These are phyloP conservation scores for Cynodonichthys magdalenae DNA, from an alignment of 2,797 vertebrate genomes.

Conservation along the genomic window DNA sequence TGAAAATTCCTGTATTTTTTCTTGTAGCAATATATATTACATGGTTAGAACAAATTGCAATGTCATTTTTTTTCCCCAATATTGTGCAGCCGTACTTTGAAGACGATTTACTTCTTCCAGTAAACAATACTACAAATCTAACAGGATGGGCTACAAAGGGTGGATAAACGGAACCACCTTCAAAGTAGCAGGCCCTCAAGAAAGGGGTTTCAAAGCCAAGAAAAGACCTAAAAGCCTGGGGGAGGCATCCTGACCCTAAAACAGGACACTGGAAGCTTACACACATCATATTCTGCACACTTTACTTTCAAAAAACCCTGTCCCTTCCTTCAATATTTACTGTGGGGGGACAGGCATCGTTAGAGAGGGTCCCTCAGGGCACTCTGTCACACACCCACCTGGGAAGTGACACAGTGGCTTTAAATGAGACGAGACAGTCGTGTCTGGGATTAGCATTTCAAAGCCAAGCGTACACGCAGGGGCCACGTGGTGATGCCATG, in stretches of 20 bases:
- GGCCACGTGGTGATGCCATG: conserved; percentile 54
- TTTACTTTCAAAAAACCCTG: conserved; percentile 68
- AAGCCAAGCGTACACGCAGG: conserved; percentile 67
- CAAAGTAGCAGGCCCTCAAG: conserved; percentile 19
- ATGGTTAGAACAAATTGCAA: too few relatives aligned
- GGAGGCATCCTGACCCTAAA: conserved; percentile 53
- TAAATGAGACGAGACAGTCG: conserved; percentile 81
- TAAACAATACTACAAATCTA: too few relatives aligned
- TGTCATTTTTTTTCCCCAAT: too few relatives aligned
- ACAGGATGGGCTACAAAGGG: background rate
- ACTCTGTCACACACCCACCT: conserved; percentile 77
- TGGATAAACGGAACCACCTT: conserved; percentile 16
- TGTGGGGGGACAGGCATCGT: conserved; percentile 64
- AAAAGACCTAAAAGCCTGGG: conserved; percentile 34
- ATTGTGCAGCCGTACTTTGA: too few relatives aligned
- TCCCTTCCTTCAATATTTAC: conserved; percentile 75
- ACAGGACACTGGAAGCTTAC: conserved; percentile 72
- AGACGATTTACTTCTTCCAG: too few relatives aligned
- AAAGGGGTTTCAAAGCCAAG: conserved; percentile 49
- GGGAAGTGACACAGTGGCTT: conserved; percentile 79
- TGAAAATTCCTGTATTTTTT: too few relatives aligned
- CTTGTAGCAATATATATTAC: too few relatives aligned
- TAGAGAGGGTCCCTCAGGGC: conserved; percentile 72
- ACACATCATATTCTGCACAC: conserved; percentile 56
- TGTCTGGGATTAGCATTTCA: conserved; percentile 80